These are phyloP conservation scores for Plebejus argus DNA, from an alignment of 2,888 invertebrate genomes.

Conservation along the genomic window DNA sequence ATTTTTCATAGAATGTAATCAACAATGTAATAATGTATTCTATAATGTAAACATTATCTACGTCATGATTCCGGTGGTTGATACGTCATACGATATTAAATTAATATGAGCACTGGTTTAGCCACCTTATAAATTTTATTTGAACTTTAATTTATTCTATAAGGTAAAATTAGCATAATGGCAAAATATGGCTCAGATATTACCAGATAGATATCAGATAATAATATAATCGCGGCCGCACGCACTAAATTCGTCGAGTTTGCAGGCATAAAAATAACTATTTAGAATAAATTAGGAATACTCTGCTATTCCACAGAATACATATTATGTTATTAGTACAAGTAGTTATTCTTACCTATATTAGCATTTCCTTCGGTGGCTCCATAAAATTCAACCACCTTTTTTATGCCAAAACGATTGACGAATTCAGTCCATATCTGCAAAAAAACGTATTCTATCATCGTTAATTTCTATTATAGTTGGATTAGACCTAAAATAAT, in stretches of 20 bases:
- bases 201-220: neutral
- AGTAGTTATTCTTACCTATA: constrained; percentile 82
- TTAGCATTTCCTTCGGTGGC: constrained; percentile 99
- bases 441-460: constrained; percentile 40
- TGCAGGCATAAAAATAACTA: neutral
- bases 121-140: neutral
- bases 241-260: neutral
- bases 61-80: neutral
- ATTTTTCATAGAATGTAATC: no score
- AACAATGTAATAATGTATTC: no score
- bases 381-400: constrained; percentile 97
- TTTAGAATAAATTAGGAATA: constrained; percentile 49
- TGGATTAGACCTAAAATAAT: no score
- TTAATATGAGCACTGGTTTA: neutral
- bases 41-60: neutral
- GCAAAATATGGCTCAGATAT: neutral
- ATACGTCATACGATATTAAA: neutral
- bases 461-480: neutral
- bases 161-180: neutral
- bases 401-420: constrained; percentile 90
- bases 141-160: neutral
- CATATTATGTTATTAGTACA: no score
- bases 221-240: neutral
- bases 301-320: neutral
- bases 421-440: constrained; percentile 96